A percentile compares a stretch with the other conserved stretches of the same genome.
These are phyloP conservation scores for Coilia nasus DNA, from an alignment of 2,797 vertebrate genomes.

Conservation along the genomic window DNA sequence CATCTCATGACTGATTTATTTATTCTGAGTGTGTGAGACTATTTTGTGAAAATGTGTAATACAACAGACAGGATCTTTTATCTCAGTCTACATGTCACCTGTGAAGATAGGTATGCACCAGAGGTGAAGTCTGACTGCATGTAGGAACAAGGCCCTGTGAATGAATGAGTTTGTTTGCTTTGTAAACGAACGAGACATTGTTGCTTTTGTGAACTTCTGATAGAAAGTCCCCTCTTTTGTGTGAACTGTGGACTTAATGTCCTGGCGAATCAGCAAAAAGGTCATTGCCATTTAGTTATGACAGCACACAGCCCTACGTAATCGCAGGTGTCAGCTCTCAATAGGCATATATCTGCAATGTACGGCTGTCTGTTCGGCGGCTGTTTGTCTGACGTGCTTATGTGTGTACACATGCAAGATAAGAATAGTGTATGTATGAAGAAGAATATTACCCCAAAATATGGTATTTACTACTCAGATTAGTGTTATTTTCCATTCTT, in stretches of 20 bases:
- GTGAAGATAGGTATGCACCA: not conserved
- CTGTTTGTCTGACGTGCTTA: not conserved
- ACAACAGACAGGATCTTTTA: not conserved
- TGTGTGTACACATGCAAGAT: not conserved
- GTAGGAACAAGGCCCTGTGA: not conserved
- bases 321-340: not conserved
- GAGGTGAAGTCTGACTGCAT: not conserved
- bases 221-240: not conserved
- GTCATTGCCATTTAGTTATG: not conserved
- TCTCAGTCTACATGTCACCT: not conserved
- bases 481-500: not conserved
- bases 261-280: not conserved
- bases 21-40: slow-evolving; percentile 33
- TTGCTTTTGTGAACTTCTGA: not conserved
- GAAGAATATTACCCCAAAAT: not conserved
- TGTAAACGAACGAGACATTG: not conserved
- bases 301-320: not conserved
- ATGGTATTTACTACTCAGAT: not conserved
- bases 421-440: not conserved
- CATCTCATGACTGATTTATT: slow-evolving; percentile 17
- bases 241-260: not conserved
- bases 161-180: not conserved
- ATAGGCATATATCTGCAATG: not conserved
- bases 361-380: no score
- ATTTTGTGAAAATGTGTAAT: not conserved